Conservation (phyloP, 1,140 invertebrate genomes). For the Sminthurides bifidus region DNA sequence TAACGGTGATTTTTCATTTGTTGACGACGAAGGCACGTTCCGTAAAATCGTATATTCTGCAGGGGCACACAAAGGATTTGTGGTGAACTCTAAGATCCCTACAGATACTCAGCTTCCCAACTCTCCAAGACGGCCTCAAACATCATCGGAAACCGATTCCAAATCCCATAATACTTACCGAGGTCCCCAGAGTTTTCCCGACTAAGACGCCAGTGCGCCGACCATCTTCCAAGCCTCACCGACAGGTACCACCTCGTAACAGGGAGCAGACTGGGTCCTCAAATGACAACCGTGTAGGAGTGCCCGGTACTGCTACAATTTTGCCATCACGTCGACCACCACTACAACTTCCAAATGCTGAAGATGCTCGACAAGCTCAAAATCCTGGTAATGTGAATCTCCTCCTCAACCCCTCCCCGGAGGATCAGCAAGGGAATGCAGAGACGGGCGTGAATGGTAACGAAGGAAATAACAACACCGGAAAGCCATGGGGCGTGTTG, state of each 20-base stretch:
- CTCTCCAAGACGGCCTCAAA: too few relatives aligned
- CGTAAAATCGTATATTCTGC: slow-evolving; percentile 30
- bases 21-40: slow-evolving; percentile 20
- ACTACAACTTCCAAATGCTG: background rate
- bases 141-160: too few relatives aligned
- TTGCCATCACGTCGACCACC: too few relatives aligned
- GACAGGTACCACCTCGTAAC: background rate
- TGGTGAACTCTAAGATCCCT: slow-evolving; percentile 19
- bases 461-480: background rate
- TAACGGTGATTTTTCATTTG: slow-evolving; percentile 32
- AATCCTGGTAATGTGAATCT: background rate
- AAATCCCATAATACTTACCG: too few relatives aligned
- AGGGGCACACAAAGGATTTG: slow-evolving; percentile 31
- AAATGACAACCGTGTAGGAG: background rate
- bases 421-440: background rate
- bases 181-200: background rate
- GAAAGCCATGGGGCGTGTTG: slow-evolving; percentile 14
- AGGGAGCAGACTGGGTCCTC: background rate
- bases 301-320: background rate
- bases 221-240: background rate
- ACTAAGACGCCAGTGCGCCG: background rate
- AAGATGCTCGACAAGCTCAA: background rate
- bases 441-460: background rate
- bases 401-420: background rate
- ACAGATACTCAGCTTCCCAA: background rate